Evolutionary conservation across 2,113 vertebrate genomes (phyloP).

Genomic region (Rhabdomys dilectus): DNA sequence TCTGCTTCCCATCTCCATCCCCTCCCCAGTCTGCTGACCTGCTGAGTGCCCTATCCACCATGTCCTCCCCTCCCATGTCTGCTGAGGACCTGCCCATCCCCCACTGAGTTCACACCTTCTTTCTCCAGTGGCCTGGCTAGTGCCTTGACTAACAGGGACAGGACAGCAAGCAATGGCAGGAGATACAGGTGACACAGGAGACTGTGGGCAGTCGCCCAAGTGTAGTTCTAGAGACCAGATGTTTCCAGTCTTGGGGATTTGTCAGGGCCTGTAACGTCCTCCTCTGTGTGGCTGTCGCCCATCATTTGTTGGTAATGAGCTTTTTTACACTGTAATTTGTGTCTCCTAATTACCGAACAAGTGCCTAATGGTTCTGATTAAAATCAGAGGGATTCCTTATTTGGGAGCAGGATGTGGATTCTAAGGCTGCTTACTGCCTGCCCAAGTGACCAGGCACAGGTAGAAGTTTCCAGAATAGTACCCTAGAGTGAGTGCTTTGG

Average conservation of each 20-base stretch:
- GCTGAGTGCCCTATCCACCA: fast-evolving
- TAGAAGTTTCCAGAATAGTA: not conserved
- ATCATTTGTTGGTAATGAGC: not conserved
- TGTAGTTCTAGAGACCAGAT: not conserved
- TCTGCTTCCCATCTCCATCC: too few relatives aligned
- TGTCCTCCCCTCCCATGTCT: not conserved
- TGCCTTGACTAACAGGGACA: not conserved
- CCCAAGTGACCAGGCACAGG: not conserved
- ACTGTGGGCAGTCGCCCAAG: fast-evolving
- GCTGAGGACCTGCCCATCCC: not conserved
- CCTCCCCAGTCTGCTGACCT: not conserved
- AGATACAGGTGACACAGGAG: not conserved
- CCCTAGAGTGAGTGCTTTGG: not conserved
- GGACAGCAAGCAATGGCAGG: not conserved
- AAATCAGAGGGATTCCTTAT: not conserved
- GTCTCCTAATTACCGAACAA: not conserved
- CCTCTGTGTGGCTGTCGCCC: not conserved
- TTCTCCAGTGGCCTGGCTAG: not conserved
- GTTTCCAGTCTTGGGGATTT: fast-evolving
- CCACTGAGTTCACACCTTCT: too few relatives aligned
- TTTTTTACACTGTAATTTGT: not conserved
- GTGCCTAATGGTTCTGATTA: not conserved
- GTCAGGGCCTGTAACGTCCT: not conserved
- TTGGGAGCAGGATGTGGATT: not conserved
- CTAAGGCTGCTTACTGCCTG: not conserved